Evolutionary conservation across 2,888 invertebrate genomes (phyloP).

Genomic region (Adelognathus sp.): DNA sequence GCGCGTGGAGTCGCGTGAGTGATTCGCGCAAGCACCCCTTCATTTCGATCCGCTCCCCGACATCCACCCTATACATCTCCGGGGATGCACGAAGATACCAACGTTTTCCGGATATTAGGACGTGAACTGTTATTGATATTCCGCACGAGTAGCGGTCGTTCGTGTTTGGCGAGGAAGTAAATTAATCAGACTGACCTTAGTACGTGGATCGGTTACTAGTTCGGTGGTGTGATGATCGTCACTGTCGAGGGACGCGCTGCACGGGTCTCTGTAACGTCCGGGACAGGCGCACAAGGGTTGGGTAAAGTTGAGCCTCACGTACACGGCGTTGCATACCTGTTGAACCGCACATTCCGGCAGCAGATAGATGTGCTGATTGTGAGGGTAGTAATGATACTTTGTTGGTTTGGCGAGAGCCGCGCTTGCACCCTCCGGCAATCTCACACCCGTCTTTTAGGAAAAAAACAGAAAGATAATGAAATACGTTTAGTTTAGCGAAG

Average conservation of each 20-base stretch:
- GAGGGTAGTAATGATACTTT: slow-evolving; percentile 96
- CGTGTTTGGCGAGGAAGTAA: not conserved
- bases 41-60: not conserved
- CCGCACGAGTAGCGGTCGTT: not conserved
- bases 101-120: not conserved
- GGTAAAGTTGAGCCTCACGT: slow-evolving; percentile 94
- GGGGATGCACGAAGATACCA: not conserved
- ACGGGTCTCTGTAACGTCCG: slow-evolving; percentile 93
- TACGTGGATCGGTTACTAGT: slow-evolving; percentile 92
- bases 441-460: slow-evolving; percentile 77
- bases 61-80: not conserved
- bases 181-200: slow-evolving; percentile 85
- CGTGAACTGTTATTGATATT: not conserved
- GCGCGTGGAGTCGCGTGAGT: not conserved
- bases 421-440: slow-evolving; percentile 82
- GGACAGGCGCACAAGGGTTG: slow-evolving; percentile 97
- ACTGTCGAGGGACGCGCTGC: slow-evolving; percentile 93
- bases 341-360: slow-evolving; percentile 97
- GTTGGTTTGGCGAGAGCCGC: slow-evolving; percentile 90
- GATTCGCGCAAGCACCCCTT: not conserved
- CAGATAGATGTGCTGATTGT: slow-evolving; percentile 95
- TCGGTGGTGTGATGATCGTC: slow-evolving; percentile 96
- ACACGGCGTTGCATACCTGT: slow-evolving; percentile 97
- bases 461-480: not conserved
- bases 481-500: not conserved